phyloP scores from a whole-genome alignment of 2,797 vertebrate species.

The Sciurus carolinensis region DNA sequence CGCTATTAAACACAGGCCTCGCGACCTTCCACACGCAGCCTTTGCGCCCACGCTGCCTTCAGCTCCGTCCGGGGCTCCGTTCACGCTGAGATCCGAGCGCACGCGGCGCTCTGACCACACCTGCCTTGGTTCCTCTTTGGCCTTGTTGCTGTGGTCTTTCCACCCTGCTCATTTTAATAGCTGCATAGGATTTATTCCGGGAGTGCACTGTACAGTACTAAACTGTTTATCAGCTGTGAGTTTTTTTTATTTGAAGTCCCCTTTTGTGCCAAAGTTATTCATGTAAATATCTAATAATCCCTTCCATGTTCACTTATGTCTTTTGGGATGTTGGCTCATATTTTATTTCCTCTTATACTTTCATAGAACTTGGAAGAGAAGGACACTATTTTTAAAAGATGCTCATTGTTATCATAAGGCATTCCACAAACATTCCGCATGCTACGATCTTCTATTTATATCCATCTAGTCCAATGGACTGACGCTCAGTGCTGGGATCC shows the following conservation, averaged over 20 bases:
- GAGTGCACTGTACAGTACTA: constrained; percentile 15
- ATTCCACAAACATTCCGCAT: constrained; percentile 48
- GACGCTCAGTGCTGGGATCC: neutral
- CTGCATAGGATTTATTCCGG: constrained; percentile 58
- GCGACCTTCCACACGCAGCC: neutral
- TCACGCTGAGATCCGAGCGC: neutral
- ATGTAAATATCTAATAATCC: neutral
- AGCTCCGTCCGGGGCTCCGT: neutral
- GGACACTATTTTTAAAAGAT: constrained; percentile 43
- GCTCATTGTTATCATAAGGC: constrained; percentile 65
- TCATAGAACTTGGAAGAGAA: constrained; percentile 46
- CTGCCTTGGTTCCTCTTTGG: neutral
- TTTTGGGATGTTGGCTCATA: neutral
- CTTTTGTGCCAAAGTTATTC: constrained; percentile 16
- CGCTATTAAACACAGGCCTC: neutral
- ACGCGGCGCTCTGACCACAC: neutral
- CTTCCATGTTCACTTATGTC: neutral
- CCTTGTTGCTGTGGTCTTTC: constrained; percentile 38
- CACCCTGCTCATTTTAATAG: constrained; percentile 41
- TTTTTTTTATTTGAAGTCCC: neutral
- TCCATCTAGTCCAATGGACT: neutral
- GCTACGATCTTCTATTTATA: constrained; percentile 70
- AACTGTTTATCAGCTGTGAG: neutral
- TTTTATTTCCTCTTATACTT: neutral
- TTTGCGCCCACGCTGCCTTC: neutral